A percentile compares a stretch with the other conserved stretches of the same genome.
Conservation (phyloP, 2,797 vertebrate genomes). For the Adrianichthys oophorus region DNA sequence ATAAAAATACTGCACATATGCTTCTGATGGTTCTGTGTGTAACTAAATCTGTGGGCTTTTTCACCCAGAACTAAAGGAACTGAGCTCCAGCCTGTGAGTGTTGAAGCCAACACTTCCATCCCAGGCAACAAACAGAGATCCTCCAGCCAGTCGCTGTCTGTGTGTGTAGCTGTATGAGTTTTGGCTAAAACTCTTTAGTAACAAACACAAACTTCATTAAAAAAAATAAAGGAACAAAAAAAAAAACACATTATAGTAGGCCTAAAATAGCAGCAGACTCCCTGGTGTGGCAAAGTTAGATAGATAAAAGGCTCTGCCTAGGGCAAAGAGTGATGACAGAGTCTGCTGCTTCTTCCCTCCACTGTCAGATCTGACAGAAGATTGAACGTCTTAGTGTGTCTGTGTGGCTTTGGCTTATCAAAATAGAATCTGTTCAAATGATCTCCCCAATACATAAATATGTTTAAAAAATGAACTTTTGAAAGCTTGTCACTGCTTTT, state of each 20-base stretch:
- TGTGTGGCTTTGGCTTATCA: conserved; percentile 27
- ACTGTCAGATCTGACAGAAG: conserved; percentile 55
- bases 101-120: conserved; percentile 49
- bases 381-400: conserved; percentile 47
- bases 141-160: conserved; percentile 47
- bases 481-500: conserved; percentile 13
- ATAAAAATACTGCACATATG: background rate
- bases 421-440: conserved; percentile 49
- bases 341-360: conserved; percentile 30
- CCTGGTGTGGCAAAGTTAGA: conserved; percentile 45
- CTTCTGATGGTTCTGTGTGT: background rate
- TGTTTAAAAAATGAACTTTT: conserved; percentile 6
- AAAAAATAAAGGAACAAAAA: conserved; percentile 18
- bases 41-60: conserved; percentile 17
- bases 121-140: conserved; percentile 46
- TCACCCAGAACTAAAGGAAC: conserved; percentile 24
- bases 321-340: conserved; percentile 53
- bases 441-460: conserved; percentile 35
- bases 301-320: conserved; percentile 59
- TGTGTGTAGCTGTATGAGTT: conserved; percentile 60
- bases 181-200: conserved; percentile 42
- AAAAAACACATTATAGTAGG: conserved; percentile 16
- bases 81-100: conserved; percentile 16
- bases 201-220: conserved; percentile 50
- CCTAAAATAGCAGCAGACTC: conserved; percentile 63